Evolutionary conservation across 2,797 vertebrate genomes (phyloP).

Genomic region (Rhinogobio ventralis): DNA sequence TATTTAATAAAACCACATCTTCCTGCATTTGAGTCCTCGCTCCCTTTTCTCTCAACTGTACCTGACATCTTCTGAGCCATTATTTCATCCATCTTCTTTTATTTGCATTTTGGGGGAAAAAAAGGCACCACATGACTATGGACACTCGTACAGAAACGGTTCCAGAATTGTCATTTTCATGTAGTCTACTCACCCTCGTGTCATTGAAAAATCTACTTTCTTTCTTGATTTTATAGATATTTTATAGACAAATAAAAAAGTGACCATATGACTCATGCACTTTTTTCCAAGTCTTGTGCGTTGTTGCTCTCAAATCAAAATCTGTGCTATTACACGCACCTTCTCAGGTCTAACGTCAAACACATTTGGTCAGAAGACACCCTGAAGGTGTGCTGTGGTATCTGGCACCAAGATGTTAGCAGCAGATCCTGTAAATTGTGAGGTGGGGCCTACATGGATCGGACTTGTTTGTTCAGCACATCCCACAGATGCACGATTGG

Average conservation of each 20-base stretch:
- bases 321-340: background rate
- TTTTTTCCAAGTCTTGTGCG: background rate
- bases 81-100: background rate
- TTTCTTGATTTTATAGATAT: background rate
- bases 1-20: too few relatives aligned
- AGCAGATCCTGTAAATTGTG: too few relatives aligned
- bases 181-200: background rate
- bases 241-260: background rate
- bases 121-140: background rate
- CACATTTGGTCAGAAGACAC: background rate
- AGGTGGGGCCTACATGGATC: too few relatives aligned
- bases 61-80: background rate
- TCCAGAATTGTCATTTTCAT: background rate
- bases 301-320: background rate
- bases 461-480: too few relatives aligned
- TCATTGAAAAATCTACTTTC: background rate
- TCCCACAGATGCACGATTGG: too few relatives aligned
- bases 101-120: background rate
- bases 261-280: background rate
- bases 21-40: too few relatives aligned
- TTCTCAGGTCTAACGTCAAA: background rate
- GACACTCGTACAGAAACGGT: background rate
- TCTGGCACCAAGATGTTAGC: too few relatives aligned
- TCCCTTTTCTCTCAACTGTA: too few relatives aligned
- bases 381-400: too few relatives aligned